A percentile compares a stretch with the other conserved stretches of the same genome.
Evolutionary conservation across 2,113 vertebrate genomes (phyloP).

Genomic region (Nothoprocta pentlandii): DNA sequence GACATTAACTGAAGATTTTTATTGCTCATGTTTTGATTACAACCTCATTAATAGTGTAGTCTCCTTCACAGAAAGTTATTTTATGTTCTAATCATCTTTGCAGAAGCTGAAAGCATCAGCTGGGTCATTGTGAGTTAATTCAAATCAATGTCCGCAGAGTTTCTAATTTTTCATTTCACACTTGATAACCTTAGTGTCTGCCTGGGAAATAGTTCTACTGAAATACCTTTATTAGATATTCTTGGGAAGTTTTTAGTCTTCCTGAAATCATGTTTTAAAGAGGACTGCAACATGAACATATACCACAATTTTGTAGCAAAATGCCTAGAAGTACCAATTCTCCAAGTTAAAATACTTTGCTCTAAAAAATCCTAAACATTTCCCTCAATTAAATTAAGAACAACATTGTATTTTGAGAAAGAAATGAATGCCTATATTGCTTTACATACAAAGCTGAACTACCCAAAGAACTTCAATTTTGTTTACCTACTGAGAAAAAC

Average conservation of each 20-base stretch:
- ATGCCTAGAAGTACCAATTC: neutral
- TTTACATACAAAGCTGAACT: neutral
- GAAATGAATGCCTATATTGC: neutral
- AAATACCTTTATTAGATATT: neutral
- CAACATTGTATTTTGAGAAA: neutral
- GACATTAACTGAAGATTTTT: neutral
- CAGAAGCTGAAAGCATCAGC: constrained; percentile 41
- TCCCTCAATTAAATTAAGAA: neutral
- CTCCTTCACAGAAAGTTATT: constrained; percentile 51
- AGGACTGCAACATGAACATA: neutral
- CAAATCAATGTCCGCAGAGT: neutral
- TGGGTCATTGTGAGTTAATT: constrained; percentile 45
- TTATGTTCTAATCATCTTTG: constrained; percentile 21
- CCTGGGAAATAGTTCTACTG: constrained; percentile 1
- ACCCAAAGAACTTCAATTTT: neutral
- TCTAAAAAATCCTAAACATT: neutral
- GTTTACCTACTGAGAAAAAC: neutral
- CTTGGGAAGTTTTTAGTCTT: neutral
- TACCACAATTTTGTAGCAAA: neutral
- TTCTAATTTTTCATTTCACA: constrained; percentile 52
- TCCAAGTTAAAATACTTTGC: neutral
- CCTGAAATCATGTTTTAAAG: neutral
- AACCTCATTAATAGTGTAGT: constrained; percentile 19
- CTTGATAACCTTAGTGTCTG: neutral
- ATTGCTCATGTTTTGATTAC: neutral